Conservation (phyloP, 1,140 invertebrate species). For the Euura saliciscinereae region DNA sequence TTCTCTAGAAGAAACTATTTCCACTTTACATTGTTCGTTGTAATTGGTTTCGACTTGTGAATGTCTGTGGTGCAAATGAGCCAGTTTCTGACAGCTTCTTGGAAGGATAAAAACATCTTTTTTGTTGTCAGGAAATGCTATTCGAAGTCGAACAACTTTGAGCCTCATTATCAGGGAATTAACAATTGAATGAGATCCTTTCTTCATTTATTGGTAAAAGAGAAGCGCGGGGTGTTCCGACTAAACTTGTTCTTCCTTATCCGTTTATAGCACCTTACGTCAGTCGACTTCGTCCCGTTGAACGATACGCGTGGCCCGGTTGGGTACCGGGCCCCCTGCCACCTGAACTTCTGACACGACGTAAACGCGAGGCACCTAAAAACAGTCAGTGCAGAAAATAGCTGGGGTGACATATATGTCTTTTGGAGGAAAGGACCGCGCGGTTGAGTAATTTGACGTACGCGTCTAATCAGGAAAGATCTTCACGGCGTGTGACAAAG, state of each 20-base stretch:
- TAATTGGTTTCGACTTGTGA: not conserved
- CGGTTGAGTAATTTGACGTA: not conserved
- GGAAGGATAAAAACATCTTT: not conserved
- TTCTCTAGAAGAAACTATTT: no score
- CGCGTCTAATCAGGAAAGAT: not conserved
- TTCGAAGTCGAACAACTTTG: no score
- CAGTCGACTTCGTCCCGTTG: not conserved
- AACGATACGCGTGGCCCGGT: not conserved
- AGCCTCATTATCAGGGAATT: not conserved
- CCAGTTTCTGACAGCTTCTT: not conserved
- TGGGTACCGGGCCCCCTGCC: not conserved
- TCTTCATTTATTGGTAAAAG: not conserved
- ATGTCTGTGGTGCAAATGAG: not conserved
- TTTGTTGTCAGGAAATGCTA: no score
- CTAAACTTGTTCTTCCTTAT: no score
- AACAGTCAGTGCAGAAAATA: not conserved
- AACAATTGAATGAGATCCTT: not conserved
- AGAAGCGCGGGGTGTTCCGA: not conserved
- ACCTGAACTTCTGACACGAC: not conserved
- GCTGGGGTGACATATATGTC: not conserved
- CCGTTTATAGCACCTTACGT: not conserved
- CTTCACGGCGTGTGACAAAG: not conserved
- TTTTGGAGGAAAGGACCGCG: not conserved
- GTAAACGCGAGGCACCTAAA: not conserved
- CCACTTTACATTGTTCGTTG: not conserved